A percentile compares a stretch with the other conserved stretches of the same genome.
phyloP scores from a whole-genome alignment of 2,113 vertebrate genomes.

The Python bivittatus region DNA sequence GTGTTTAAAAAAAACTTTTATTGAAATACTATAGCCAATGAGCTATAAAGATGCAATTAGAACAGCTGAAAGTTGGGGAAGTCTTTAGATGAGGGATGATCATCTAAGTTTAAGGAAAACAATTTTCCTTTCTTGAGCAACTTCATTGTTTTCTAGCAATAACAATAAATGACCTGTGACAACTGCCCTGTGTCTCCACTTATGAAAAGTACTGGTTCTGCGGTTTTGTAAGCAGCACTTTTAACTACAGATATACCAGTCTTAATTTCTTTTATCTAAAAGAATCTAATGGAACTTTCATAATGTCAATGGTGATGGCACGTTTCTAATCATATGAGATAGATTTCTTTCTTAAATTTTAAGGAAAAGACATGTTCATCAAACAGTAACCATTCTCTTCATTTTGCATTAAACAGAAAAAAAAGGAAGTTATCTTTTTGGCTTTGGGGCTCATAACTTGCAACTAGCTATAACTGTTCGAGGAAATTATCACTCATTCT shows the following conservation, averaged over 20 bases:
- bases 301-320: neutral
- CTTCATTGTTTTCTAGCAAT: neutral
- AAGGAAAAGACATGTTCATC: neutral
- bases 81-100: neutral
- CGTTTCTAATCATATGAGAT: neutral
- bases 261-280: neutral
- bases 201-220: neutral
- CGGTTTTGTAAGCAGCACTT: neutral
- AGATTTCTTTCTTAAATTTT: neutral
- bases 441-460: no score
- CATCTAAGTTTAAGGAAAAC: neutral
- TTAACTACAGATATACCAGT: neutral
- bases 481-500: no score
- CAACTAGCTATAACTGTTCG: no score
- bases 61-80: neutral
- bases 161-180: neutral
- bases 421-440: neutral
- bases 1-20: neutral
- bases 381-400: neutral
- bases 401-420: neutral
- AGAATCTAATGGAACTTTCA: neutral
- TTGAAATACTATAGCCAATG: neutral
- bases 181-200: neutral
- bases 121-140: neutral
- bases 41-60: neutral